Percentiles rank a stretch among this genome's conserved stretches.
phyloP scores from a whole-genome alignment of 2,888 invertebrate genomes.

The Corythucha ciliata region DNA sequence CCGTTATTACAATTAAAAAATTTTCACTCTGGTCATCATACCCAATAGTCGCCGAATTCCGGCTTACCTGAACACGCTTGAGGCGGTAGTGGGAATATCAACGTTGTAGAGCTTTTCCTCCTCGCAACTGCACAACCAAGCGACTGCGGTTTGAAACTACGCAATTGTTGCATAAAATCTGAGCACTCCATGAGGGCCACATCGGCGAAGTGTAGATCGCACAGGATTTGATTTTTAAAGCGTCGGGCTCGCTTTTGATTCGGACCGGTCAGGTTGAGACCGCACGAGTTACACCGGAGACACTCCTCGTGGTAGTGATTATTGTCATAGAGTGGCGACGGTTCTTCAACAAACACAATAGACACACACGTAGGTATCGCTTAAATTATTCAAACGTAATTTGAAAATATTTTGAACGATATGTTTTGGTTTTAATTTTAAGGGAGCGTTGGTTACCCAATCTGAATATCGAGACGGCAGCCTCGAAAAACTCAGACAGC shows the following conservation, averaged over 20 bases:
- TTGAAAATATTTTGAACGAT: no score
- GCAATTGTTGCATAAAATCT: constrained; percentile 93
- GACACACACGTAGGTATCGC: no score
- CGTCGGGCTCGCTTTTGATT: constrained; percentile 56
- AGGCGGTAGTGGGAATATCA: constrained; percentile 86
- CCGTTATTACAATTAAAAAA: no score
- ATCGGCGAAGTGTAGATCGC: constrained; percentile 94
- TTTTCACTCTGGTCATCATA: no score
- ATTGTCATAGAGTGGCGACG: constrained; percentile 85
- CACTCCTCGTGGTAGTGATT: constrained; percentile 97
- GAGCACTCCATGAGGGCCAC: constrained; percentile 94
- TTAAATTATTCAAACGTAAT: no score
- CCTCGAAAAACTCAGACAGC: no score
- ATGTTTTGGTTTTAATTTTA: no score
- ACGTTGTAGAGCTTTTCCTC: constrained; percentile 85
- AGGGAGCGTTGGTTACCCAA: no score
- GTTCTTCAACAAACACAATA: constrained; percentile 54
- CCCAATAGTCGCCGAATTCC: background rate
- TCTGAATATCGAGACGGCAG: no score
- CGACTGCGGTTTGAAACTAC: constrained; percentile 91
- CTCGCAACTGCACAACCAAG: constrained; percentile 89
- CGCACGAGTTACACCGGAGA: constrained; percentile 91
- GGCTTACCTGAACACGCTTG: constrained; percentile 85
- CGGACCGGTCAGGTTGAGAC: constrained; percentile 83
- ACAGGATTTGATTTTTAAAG: constrained; percentile 83